Evolutionary conservation across 2,113 vertebrate species (phyloP).

Genomic region (Pedionomus torquatus): DNA sequence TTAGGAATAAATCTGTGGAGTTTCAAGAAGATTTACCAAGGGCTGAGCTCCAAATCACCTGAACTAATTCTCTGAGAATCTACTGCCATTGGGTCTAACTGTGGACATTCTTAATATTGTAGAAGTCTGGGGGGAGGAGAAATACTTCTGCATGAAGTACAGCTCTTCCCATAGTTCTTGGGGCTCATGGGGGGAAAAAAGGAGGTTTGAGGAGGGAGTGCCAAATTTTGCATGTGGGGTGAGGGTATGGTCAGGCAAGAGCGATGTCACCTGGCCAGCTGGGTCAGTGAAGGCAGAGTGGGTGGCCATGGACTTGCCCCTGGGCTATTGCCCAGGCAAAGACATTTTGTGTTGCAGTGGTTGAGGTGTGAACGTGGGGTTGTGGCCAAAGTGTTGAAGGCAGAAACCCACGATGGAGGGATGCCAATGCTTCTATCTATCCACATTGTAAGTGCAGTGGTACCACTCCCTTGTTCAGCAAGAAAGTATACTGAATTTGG

Average conservation of each 20-base stretch:
- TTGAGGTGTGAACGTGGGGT: not conserved
- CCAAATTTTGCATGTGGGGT: not conserved
- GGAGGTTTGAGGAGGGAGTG: not conserved
- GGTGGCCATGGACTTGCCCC: not conserved
- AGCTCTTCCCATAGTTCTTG: not conserved
- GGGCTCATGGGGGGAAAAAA: not conserved
- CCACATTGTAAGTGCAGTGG: not conserved
- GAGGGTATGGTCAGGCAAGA: not conserved
- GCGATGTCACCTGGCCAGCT: rapidly evolving
- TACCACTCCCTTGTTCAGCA: not conserved
- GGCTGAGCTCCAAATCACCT: not conserved
- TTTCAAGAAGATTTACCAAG: not conserved
- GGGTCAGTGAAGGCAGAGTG: not conserved
- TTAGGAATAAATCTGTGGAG: not conserved
- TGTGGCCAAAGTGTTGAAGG: rapidly evolving
- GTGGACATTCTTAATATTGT: not conserved
- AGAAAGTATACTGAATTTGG: not conserved
- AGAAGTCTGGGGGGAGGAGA: not conserved
- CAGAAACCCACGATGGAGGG: not conserved
- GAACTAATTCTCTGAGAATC: not conserved
- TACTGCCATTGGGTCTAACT: not conserved
- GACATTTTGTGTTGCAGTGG: rapidly evolving
- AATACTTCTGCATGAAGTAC: not conserved
- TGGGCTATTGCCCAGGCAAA: not conserved
- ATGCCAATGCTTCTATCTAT: not conserved